Evolutionary conservation across 1,140 invertebrate genomes (phyloP), one percentile per base, ranked within the genome.

Genomic region (Lepidotrigona ventralis): DNA sequence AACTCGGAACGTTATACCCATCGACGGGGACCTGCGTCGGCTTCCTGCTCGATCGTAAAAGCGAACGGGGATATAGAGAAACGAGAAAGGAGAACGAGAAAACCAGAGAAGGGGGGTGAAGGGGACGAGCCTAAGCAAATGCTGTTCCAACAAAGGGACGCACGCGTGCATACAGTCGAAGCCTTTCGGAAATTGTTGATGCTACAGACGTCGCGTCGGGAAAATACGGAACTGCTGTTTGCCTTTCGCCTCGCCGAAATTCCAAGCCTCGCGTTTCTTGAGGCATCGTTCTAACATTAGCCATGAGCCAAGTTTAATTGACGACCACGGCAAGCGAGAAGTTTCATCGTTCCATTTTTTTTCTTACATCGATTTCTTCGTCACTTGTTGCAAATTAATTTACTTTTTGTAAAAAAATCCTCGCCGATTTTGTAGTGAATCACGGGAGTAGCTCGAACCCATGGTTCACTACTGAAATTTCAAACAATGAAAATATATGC

Each of bases 11-110:
- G 14, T 77, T 82, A 60, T 69, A 77, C 56, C 39, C 33, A 69
- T 77, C 73, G 64, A 39, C 39, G 54, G 54, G 51, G 51, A 60
- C 72, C 39, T 39, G 39, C 39, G 68, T 76, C 72, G 63, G 53
- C 53, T 68, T 81, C 19, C 63, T 68, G 53, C 76, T 39, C 73
- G 72, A 69, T 81, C 80, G 80, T 81, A 81, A 81, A 81, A 81
- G 63, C 80, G 72, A 51, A 81, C 80, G 33, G 73, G 8, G 39
- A 46, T 46, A 53, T 54, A 64, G 63, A 77, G 73, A 33, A 81
- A 76, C 19, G 80, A 76, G 73, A 39, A 81, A 76, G 14, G 80
- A 76, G 60, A 81, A 81, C 26, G 73, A 69, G 80, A 76, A 81
- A 82, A 69, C 46, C 73, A 29, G 53, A 68, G 39, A 46, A 46